These are phyloP conservation scores for Syrmaticus mikado DNA, from an alignment of 2,113 vertebrate species.

Conservation along the genomic window DNA sequence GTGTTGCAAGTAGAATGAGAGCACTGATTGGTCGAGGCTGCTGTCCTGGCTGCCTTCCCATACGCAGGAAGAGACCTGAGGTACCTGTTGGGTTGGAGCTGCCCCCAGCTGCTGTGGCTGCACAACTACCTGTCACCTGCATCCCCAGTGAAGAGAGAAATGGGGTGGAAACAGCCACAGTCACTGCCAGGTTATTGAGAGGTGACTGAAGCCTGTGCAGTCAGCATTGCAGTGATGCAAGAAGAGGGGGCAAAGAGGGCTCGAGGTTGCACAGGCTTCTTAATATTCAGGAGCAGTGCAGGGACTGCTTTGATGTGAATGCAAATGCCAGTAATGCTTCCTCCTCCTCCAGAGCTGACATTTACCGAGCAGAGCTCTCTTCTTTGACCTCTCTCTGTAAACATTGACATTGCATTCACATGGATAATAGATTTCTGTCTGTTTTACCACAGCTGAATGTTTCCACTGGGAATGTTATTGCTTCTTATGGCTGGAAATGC, in stretches of 20 bases:
- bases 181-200: neutral
- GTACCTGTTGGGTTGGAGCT: neutral
- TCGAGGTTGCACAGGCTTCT: conserved; percentile 26
- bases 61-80: neutral
- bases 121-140: neutral
- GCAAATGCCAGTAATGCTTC: conserved; percentile 66
- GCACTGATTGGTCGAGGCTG: neutral
- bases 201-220: neutral
- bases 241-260: neutral
- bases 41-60: neutral
- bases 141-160: neutral
- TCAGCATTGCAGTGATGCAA: accelerated
- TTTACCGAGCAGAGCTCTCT: conserved; percentile 79
- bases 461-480: conserved; percentile 75
- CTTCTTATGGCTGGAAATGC: conserved; percentile 76
- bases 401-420: conserved; percentile 82
- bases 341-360: conserved; percentile 72
- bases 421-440: conserved; percentile 83
- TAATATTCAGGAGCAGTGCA: conserved; percentile 58
- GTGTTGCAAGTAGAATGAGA: neutral
- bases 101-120: neutral
- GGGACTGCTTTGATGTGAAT: conserved; percentile 43
- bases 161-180: neutral
- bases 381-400: conserved; percentile 84
- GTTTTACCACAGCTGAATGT: conserved; percentile 75